These are phyloP conservation scores for Poecilia velifera DNA, from an alignment of 2,797 vertebrate species.

Conservation along the genomic window DNA sequence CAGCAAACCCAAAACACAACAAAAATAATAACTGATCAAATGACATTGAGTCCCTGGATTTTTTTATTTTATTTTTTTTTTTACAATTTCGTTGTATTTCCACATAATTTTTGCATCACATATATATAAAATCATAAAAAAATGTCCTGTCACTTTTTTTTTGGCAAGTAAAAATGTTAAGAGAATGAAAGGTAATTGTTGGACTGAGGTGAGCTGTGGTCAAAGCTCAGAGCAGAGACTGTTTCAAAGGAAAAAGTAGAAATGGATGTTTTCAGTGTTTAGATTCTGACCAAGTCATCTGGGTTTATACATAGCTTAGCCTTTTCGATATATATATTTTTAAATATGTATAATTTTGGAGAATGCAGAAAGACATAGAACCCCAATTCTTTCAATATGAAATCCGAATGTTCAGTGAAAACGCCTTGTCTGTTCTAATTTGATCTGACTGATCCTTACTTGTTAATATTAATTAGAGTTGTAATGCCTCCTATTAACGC, in stretches of 20 bases:
- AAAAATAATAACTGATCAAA: background rate
- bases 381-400: background rate
- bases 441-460: constrained; percentile 43
- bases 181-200: background rate
- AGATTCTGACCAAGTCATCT: background rate
- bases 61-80: background rate
- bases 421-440: constrained; percentile 37
- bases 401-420: constrained; percentile 29
- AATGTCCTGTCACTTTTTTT: background rate
- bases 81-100: background rate
- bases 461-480: constrained; percentile 65
- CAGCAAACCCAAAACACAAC: background rate
- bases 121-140: background rate
- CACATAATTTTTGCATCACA: background rate
- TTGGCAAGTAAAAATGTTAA: background rate
- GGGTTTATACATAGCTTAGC: background rate
- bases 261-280: background rate
- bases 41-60: background rate
- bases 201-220: background rate
- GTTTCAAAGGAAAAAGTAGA: background rate
- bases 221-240: background rate
- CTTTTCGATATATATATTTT: background rate
- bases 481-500: constrained; percentile 72
- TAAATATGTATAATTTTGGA: background rate
- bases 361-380: background rate